These are phyloP conservation scores for Rhadina sibilatrix DNA, from an alignment of 2,113 vertebrate species.

Conservation along the genomic window DNA sequence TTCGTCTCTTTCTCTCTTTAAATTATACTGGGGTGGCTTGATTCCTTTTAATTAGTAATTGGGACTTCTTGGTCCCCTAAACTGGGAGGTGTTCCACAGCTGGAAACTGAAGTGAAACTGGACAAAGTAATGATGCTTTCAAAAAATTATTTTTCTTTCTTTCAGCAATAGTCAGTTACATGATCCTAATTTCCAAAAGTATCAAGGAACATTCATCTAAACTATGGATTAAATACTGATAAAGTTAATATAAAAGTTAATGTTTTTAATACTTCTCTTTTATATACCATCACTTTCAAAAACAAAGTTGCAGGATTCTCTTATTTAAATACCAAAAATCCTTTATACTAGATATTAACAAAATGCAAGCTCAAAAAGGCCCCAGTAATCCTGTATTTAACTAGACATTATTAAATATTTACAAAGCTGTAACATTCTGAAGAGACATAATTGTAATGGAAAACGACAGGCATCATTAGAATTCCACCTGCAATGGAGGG, in stretches of 20 bases:
- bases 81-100: not conserved
- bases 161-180: not conserved
- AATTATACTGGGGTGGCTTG: not conserved
- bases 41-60: not conserved
- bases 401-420: slow-evolving; percentile 29
- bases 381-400: not conserved
- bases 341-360: not conserved
- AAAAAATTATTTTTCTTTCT: not conserved
- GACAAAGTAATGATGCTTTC: not conserved
- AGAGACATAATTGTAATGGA: not conserved
- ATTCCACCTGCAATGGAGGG: not conserved
- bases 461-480: not conserved
- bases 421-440: not conserved
- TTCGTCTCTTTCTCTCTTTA: not conserved
- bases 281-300: not conserved
- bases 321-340: not conserved
- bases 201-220: not conserved
- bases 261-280: not conserved
- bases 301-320: not conserved
- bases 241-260: not conserved
- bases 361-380: not conserved
- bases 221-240: not conserved
- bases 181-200: not conserved
- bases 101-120: not conserved
- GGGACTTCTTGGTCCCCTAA: not conserved